phyloP scores from a whole-genome alignment of 2,113 vertebrate species.

The Myotis davidii region DNA sequence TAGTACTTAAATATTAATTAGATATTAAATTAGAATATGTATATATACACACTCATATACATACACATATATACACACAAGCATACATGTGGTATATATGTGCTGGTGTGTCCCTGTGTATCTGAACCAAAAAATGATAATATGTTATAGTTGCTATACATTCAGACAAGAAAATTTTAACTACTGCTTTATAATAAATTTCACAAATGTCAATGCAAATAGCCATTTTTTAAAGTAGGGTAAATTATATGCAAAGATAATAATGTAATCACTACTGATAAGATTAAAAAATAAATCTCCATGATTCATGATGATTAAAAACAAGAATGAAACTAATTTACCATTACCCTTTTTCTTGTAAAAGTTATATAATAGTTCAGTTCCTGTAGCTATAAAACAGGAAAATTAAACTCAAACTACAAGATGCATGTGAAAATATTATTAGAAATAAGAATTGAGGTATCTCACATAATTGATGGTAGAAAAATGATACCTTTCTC shows the following conservation, averaged over 20 bases:
- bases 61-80: neutral
- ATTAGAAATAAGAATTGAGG: slow-evolving; percentile 33
- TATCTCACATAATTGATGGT: neutral
- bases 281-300: neutral
- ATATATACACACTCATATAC: neutral
- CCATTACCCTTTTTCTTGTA: neutral
- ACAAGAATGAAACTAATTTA: slow-evolving; percentile 3
- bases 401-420: neutral
- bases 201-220: neutral
- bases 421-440: neutral
- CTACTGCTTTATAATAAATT: neutral
- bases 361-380: neutral
- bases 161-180: neutral
- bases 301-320: slow-evolving; percentile 12
- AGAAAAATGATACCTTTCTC: neutral
- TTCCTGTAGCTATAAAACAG: neutral
- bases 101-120: neutral
- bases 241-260: slow-evolving; percentile 17
- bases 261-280: neutral
- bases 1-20: neutral
- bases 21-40: neutral
- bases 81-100: neutral
- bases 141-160: neutral
- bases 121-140: neutral
- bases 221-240: neutral